A percentile compares a stretch with the other conserved stretches of the same genome.
Evolutionary conservation across 2,888 invertebrate species (phyloP).

Genomic region (Siphonodentalium dalli): DNA sequence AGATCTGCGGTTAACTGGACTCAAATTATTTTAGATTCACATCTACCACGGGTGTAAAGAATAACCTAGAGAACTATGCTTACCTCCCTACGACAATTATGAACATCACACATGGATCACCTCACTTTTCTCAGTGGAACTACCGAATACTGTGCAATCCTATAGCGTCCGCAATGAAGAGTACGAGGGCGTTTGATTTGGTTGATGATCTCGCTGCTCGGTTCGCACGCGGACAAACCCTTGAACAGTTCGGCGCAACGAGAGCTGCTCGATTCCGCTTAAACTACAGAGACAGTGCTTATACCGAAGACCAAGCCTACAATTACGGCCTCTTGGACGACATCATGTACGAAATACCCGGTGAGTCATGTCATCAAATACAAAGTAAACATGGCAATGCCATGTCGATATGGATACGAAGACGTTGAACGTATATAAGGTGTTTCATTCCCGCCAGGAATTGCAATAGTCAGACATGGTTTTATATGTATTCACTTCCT

Average conservation of each 20-base stretch:
- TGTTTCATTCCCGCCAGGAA: no score
- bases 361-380: no score
- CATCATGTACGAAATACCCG: slow-evolving; percentile 35
- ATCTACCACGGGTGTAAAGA: slow-evolving; percentile 29
- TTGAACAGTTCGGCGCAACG: neutral
- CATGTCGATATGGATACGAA: no score
- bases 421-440: no score
- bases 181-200: slow-evolving; percentile 15
- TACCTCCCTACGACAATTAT: slow-evolving; percentile 34
- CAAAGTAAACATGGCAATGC: no score
- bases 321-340: slow-evolving; percentile 24
- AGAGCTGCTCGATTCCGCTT: no score
- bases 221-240: slow-evolving; percentile 4
- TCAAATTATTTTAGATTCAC: no score
- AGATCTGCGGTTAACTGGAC: no score
- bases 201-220: slow-evolving; percentile 34
- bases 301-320: neutral
- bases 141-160: slow-evolving; percentile 39
- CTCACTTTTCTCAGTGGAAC: slow-evolving; percentile 29
- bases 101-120: slow-evolving; percentile 20
- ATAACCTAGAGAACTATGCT: slow-evolving; percentile 30
- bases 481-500: no score
- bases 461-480: no score
- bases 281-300: no score
- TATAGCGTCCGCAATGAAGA: slow-evolving; percentile 22